Conservation (phyloP, 2,888 invertebrate species). For the Patella pellucida region DNA sequence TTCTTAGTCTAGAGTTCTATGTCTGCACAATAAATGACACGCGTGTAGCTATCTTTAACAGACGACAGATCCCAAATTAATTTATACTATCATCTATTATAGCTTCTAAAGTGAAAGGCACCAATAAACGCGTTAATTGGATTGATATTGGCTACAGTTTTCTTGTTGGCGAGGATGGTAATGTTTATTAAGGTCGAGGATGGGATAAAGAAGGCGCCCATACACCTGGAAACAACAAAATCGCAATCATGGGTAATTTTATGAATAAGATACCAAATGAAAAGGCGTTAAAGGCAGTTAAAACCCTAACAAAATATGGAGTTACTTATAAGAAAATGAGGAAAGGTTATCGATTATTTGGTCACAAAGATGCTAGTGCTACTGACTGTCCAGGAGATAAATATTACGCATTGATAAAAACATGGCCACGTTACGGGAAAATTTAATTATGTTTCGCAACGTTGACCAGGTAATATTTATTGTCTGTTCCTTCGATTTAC, state of each 20-base stretch:
- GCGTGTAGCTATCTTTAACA: too few species aligned
- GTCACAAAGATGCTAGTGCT: conserved; percentile 53
- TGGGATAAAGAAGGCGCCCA: conserved; percentile 84
- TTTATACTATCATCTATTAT: too few species aligned
- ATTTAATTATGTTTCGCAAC: too few species aligned
- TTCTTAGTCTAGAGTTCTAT: too few species aligned
- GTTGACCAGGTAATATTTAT: too few species aligned
- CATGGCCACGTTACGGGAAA: conserved; percentile 36
- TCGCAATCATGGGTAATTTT: conserved; percentile 62
- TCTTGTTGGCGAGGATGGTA: conserved; percentile 84
- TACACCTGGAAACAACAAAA: conserved; percentile 76
- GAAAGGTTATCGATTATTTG: conserved; percentile 53
- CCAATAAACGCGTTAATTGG: conserved; percentile 34
- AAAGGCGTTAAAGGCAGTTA: conserved; percentile 47
- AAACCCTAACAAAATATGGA: conserved; percentile 54
- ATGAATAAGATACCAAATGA: conserved; percentile 49
- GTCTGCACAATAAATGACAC: too few species aligned
- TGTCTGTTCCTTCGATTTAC: too few species aligned
- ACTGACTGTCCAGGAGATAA: conserved; percentile 57
- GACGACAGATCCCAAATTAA: too few species aligned
- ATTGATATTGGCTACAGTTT: conserved; percentile 75
- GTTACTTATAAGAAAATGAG: conserved; percentile 48
- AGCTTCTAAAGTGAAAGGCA: conserved; percentile 69
- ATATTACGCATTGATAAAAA: conserved; percentile 48
- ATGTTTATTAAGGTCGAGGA: conserved; percentile 81